Evolutionary conservation across 2,888 invertebrate genomes (phyloP).

Genomic region (Villa cingulata): DNA sequence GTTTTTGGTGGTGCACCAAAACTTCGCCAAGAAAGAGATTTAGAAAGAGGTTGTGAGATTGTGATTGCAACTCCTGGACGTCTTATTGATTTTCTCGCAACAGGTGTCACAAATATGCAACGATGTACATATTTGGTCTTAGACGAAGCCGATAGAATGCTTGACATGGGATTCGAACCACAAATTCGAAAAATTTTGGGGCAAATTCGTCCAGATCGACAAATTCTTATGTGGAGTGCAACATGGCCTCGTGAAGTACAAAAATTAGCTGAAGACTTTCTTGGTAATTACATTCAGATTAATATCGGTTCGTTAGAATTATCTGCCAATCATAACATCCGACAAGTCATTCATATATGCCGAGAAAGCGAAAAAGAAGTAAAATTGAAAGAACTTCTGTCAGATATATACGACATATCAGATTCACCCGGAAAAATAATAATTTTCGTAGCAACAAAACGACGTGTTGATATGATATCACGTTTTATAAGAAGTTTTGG

Average conservation of each 20-base stretch:
- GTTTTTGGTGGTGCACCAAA: conserved; percentile 90
- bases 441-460: conserved; percentile 92
- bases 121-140: conserved; percentile 74
- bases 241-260: conserved; percentile 98
- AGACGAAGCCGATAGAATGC: conserved; percentile 89
- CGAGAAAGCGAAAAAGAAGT: conserved; percentile 59
- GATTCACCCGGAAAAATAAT: conserved; percentile 69
- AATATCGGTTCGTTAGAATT: conserved; percentile 73
- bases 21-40: conserved; percentile 53
- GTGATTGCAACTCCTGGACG: conserved; percentile 84
- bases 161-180: conserved; percentile 97
- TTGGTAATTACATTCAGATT: conserved; percentile 76
- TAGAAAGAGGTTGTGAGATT: conserved; percentile 70
- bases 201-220: conserved; percentile 86
- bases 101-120: conserved; percentile 56
- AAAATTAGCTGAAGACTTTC: conserved; percentile 81
- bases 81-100: conserved; percentile 70
- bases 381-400: conserved; percentile 27
- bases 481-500: conserved; percentile 70
- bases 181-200: conserved; percentile 88
- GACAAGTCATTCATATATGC: conserved; percentile 68
- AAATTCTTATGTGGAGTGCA: conserved; percentile 97
- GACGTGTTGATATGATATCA: conserved; percentile 79
- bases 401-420: conserved; percentile 62
- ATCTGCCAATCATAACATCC: conserved; percentile 79